Base-by-base conservation (phyloP, 2,797 vertebrate genomes). In the Phyllotis vaccarum region DNA sequence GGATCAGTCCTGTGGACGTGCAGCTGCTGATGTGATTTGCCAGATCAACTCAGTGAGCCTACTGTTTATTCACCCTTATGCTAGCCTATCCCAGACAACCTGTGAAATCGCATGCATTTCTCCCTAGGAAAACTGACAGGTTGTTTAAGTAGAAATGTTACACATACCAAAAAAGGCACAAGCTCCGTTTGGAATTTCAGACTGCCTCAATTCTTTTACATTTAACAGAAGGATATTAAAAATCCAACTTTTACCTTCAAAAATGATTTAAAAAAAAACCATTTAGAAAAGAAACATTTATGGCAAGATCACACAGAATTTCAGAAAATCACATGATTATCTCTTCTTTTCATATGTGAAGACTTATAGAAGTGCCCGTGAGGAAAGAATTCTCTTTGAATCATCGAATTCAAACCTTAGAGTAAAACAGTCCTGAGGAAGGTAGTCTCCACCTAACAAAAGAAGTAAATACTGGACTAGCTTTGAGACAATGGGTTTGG, bases 31-130 rank as follows among this genome's bases (percentile, higher is more conserved):
- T 43, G 2, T 13, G 70, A 14, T 60, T 17, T 16, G 3, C 22
- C 34, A 22, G 37, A 94, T 16, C 49, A 40, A 31, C 22, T 92
- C 56, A 40, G 22, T 16, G 3, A 95, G 24, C 52, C 0, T 43
- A 29, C 52, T 70, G 60, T 68, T 91, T 37, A 52, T 62, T 64
- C 34, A 31, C 89, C 29, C 19, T 79, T 90, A 86, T 64, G 97
- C 62, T 92, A 87, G 4, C 52, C 83, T 79, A 37, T 12, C 43
- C 66, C 74, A 60, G 89, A 78, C 29, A 95, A 24, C 31, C 66
- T 95, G 93, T 43, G 94, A 96, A 43, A 89, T 92, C n/a, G 83
- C 11, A 86, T 31, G 94, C 24, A 87, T 82, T 58, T 93, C 96
- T 94, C 2, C n/a, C 34, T 96, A 93, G 79, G 90, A 75, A 94